These are phyloP conservation scores for Ictalurus punctatus DNA, from an alignment of 2,113 vertebrate genomes.

Conservation along the genomic window DNA sequence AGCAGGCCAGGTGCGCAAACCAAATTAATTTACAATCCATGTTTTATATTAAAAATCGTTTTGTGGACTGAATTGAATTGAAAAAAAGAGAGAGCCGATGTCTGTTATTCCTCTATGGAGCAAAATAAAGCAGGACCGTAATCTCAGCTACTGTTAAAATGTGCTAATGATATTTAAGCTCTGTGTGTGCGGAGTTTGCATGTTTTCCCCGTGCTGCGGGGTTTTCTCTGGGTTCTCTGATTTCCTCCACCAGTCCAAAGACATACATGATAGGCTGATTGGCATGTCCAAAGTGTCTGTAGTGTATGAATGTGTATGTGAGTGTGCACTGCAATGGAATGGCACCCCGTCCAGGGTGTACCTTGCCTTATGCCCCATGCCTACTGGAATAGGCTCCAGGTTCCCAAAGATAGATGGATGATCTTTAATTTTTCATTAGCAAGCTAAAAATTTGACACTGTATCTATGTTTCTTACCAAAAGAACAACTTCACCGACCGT, in stretches of 20 bases:
- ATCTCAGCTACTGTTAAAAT: background rate
- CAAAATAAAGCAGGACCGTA: background rate
- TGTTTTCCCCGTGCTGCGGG: too few relatives aligned
- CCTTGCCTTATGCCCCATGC: too few relatives aligned
- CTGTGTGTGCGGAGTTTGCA: too few relatives aligned
- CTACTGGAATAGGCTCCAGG: too few relatives aligned
- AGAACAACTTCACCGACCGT: too few relatives aligned
- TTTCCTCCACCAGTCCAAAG: too few relatives aligned
- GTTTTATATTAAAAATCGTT: background rate
- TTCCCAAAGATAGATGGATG: background rate
- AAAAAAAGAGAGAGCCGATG: background rate
- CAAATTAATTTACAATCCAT: background rate
- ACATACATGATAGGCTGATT: too few relatives aligned
- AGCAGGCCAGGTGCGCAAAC: background rate
- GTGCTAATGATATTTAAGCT: background rate
- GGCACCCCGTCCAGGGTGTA: too few relatives aligned
- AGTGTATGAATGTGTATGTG: too few relatives aligned
- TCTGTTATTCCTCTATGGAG: background rate
- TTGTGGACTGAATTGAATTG: background rate
- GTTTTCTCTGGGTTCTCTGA: too few relatives aligned
- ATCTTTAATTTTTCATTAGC: background rate
- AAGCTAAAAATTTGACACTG: background rate
- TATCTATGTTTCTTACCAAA: background rate
- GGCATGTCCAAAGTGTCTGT: too few relatives aligned
- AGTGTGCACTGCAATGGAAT: too few relatives aligned